These are phyloP conservation scores for Neogobius melanostomus DNA, from an alignment of 2,113 vertebrate genomes.

Conservation along the genomic window DNA sequence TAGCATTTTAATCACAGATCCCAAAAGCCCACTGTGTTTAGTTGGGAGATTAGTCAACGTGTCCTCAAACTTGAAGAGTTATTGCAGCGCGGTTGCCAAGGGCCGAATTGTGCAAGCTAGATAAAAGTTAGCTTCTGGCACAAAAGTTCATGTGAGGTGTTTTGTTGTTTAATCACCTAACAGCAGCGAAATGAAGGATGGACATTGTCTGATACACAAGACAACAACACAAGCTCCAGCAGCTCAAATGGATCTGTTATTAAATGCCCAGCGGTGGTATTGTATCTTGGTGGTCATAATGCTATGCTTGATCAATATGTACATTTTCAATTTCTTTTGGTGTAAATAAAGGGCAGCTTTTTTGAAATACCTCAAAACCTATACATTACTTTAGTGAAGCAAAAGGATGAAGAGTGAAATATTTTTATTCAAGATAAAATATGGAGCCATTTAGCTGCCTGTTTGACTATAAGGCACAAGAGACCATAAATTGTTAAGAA, in stretches of 20 bases:
- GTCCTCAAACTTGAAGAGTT: too few relatives aligned
- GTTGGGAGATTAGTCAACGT: too few relatives aligned
- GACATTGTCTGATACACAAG: too few relatives aligned
- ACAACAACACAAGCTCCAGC: too few relatives aligned
- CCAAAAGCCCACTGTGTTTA: too few relatives aligned
- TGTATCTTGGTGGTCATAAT: neutral
- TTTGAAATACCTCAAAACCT: constrained; percentile 4
- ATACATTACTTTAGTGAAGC: neutral
- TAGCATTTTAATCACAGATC: neutral
- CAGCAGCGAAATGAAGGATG: too few relatives aligned
- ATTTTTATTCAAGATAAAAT: constrained; percentile 13
- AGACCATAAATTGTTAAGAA: constrained; percentile 12
- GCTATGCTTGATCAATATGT: neutral
- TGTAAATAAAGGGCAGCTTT: neutral
- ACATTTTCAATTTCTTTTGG: constrained; percentile 5
- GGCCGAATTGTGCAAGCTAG: too few relatives aligned
- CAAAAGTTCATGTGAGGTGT: too few relatives aligned
- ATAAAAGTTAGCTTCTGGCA: too few relatives aligned
- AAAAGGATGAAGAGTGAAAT: neutral
- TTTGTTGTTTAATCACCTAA: too few relatives aligned
- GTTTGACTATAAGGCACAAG: constrained; percentile 5
- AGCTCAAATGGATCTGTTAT: neutral
- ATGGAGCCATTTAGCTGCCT: constrained; percentile 18
- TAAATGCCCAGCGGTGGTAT: neutral
- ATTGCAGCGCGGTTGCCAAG: too few relatives aligned